phyloP scores from a whole-genome alignment of 2,797 vertebrate genomes.

The Adrianichthys oophorus region DNA sequence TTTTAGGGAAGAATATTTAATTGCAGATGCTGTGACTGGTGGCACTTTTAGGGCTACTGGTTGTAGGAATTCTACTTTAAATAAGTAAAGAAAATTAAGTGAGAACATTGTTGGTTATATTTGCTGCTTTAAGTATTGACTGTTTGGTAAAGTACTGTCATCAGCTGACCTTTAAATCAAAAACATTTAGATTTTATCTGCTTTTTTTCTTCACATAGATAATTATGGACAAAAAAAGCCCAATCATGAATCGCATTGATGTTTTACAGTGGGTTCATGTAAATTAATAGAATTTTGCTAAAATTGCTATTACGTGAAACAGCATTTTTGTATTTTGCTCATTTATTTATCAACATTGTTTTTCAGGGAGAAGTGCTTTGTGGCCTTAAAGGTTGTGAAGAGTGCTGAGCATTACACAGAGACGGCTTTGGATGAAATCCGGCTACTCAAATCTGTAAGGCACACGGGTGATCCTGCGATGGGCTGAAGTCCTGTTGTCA shows the following conservation, averaged over 20 bases:
- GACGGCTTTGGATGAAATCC: slow-evolving; percentile 96
- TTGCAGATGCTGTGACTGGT: too few species aligned
- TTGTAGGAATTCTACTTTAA: too few species aligned
- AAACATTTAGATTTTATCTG: too few species aligned
- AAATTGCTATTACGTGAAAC: background rate
- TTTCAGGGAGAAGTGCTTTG: slow-evolving; percentile 88
- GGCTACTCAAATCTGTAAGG: slow-evolving; percentile 91
- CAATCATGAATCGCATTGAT: too few species aligned
- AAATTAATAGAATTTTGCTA: background rate
- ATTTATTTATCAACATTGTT: background rate
- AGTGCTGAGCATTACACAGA: slow-evolving; percentile 99
- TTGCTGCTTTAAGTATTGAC: background rate
- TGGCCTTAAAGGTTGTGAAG: slow-evolving; percentile 99
- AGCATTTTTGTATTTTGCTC: background rate
- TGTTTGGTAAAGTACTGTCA: background rate
- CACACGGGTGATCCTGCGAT: background rate
- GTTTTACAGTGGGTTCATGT: background rate
- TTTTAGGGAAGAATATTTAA: too few species aligned
- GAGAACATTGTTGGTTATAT: background rate
- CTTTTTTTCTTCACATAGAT: too few species aligned
- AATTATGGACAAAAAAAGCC: too few species aligned
- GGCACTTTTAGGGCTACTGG: too few species aligned
- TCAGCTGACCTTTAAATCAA: too few species aligned
- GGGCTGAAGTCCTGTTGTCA: background rate
- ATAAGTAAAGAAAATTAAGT: too few species aligned